Conservation (phyloP, 2,888 invertebrate genomes). For the Eustalomyia histrio region DNA sequence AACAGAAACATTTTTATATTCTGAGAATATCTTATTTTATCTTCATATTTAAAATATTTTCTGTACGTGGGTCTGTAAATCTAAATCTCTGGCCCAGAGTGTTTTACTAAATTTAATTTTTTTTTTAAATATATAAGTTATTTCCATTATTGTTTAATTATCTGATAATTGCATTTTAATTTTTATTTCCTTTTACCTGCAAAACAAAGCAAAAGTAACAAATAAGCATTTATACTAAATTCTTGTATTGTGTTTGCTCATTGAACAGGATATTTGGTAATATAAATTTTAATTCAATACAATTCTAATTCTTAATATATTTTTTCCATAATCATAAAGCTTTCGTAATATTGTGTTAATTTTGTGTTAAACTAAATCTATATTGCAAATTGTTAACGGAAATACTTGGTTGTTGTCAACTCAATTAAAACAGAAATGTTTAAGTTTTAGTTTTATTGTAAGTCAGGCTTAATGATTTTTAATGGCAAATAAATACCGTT, state of each 20-base stretch:
- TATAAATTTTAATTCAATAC: not conserved
- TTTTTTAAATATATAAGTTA: not conserved
- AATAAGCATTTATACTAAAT: not conserved
- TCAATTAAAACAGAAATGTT: not conserved
- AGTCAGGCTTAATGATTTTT: not conserved
- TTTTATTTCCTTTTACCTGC: slow-evolving; percentile 9
- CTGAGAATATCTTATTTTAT: no score
- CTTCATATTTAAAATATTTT: no score
- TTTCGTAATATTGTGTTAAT: not conserved
- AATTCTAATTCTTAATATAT: not conserved
- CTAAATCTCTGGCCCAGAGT: slow-evolving; percentile 11
- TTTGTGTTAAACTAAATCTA: no score
- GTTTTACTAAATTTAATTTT: not conserved
- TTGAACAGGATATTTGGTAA: not conserved
- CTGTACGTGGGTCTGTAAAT: no score
- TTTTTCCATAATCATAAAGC: not conserved
- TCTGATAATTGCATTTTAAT: slow-evolving; percentile 7
- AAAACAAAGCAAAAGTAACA: not conserved
- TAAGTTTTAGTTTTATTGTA: not conserved
- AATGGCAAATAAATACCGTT: slow-evolving; percentile 9
- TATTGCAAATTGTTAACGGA: slow-evolving; percentile 33
- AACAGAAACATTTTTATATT: no score
- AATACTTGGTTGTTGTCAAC: slow-evolving; percentile 36
- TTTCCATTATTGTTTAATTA: slow-evolving; percentile 20
- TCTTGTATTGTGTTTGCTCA: not conserved